Base-by-base conservation (phyloP, 2,888 invertebrate species). In the Nomada hirtipes region DNA sequence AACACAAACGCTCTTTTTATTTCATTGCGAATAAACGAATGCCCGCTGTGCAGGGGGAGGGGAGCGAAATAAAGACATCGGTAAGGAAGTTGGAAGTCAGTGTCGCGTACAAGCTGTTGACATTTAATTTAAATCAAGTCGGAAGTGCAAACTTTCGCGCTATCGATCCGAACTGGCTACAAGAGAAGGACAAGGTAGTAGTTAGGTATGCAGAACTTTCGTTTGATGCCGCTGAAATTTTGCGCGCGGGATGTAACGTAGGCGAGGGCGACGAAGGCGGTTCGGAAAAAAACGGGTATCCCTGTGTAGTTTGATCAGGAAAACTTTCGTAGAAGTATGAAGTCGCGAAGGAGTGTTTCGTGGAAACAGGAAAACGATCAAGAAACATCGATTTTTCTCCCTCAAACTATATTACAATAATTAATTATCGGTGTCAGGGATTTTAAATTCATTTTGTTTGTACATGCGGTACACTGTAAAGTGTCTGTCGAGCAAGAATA, bases 121-220 rank as follows among this genome's bases (percentile, higher is more conserved):
- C 86, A 81, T 87, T 86, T 85, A 76, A 86, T 86, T 85, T 83
- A 78, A 87, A 86, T 83, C 75, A 83, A 83, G 69, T 65, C 74
- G 61, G 50, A 59, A 67, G 69, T 26, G 67, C 29, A 64, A 74
- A 72, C 65, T 87, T 78, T 60, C 57, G 47, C 61, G 65, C 29
- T 83, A 85, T 86, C 88, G 86, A 87, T 86, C 81, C 76, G 42
- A 44, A 53, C 20, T 60, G 57, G 81, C 57, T 68, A 18, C 50
- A 23, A 57, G 57, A 47, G 57, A 15, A 64, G 29, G 68, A 47
- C 36, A 61, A 57, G 79, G 10, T 36, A n/a, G 79, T 36, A 70
- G 79, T 70, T 52, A 26, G 64, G 42, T 64, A 44, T 42, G 76
- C 15, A 1, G 44, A 64, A 76, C 44, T 76, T 64, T 55, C 63